Conservation (phyloP, 2,113 vertebrate genomes). For the Seriola aureovittata region DNA sequence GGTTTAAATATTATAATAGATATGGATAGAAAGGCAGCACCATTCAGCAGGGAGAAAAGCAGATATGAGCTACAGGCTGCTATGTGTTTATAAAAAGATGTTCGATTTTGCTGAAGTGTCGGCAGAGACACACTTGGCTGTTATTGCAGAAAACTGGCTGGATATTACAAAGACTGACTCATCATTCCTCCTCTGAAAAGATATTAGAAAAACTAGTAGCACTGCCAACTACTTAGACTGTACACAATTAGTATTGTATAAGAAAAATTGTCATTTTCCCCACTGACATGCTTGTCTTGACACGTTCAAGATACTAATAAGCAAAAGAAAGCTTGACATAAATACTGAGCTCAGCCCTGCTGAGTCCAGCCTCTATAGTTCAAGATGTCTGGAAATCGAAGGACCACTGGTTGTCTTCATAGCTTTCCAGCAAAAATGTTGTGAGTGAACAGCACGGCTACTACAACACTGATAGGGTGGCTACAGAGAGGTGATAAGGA, state of each 20-base stretch:
- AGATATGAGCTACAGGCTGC: background rate
- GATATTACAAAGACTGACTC: constrained; percentile 28
- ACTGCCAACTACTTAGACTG: background rate
- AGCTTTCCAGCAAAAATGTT: constrained; percentile 2
- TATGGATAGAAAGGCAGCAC: background rate
- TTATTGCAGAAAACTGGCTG: background rate
- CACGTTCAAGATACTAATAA: constrained; percentile 1
- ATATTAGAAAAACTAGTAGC: constrained; percentile 2
- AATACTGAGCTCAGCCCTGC: background rate
- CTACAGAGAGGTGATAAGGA: constrained; percentile 42
- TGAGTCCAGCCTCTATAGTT: background rate
- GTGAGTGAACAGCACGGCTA: background rate
- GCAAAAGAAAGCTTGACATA: background rate
- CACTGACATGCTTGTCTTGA: background rate
- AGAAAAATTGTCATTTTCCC: too few species aligned
- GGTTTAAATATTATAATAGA: background rate
- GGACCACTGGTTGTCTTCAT: background rate
- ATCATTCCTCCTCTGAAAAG: background rate
- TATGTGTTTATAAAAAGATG: constrained; percentile 15
- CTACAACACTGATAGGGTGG: background rate
- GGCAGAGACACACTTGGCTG: background rate
- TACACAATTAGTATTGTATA: too few species aligned
- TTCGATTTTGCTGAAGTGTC: background rate
- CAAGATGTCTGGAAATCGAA: background rate
- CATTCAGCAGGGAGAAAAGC: background rate